phyloP scores from a whole-genome alignment of 2,113 vertebrate genomes.

The Seriola aureovittata region DNA sequence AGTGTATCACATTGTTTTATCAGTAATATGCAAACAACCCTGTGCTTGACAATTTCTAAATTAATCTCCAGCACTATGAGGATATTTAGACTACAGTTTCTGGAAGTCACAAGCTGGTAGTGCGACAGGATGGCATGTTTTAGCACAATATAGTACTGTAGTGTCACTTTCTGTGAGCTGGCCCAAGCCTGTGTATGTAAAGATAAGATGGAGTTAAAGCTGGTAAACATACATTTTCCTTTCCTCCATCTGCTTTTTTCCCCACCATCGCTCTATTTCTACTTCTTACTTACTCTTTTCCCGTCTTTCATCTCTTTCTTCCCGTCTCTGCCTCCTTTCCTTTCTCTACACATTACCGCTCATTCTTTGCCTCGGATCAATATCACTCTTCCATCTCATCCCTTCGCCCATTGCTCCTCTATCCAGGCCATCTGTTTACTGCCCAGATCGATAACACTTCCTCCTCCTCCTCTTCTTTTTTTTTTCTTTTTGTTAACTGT shows the following conservation, averaged over 20 bases:
- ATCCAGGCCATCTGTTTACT: slow-evolving; percentile 38
- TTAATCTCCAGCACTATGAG: not conserved
- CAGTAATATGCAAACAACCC: not conserved
- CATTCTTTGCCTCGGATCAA: slow-evolving; percentile 63
- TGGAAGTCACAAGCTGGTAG: not conserved
- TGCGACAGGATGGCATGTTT: too few relatives aligned
- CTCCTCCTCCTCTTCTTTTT: slow-evolving; percentile 6
- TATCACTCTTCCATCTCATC: slow-evolving; percentile 57
- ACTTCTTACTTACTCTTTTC: not conserved
- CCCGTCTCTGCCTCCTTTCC: not conserved
- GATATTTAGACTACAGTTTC: not conserved
- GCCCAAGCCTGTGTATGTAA: not conserved
- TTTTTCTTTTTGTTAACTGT: not conserved
- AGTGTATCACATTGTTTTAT: too few relatives aligned
- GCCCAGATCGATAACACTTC: slow-evolving; percentile 48
- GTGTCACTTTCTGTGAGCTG: not conserved
- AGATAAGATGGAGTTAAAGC: not conserved
- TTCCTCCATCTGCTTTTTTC: not conserved
- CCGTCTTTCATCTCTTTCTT: not conserved
- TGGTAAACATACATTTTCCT: not conserved
- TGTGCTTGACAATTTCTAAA: not conserved
- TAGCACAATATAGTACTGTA: not conserved
- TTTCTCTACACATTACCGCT: slow-evolving; percentile 49
- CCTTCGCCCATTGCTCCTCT: slow-evolving; percentile 17
- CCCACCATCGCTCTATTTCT: not conserved